Evolutionary conservation across 1,140 invertebrate species (phyloP), one percentile per base, ranked within the genome.

Genomic region (Saccostrea cuccullata): DNA sequence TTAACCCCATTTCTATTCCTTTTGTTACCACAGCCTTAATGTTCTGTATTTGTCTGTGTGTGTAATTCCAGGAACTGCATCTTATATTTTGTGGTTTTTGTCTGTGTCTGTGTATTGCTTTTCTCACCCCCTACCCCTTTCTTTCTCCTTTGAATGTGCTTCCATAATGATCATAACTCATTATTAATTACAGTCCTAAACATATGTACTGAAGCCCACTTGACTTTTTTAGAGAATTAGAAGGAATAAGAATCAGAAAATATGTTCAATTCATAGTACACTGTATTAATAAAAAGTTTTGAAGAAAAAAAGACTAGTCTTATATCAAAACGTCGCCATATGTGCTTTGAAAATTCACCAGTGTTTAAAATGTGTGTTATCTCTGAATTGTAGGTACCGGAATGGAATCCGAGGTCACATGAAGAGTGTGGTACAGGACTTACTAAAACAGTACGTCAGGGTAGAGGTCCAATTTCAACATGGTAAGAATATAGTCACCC

Each of bases 391-490:
- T 17, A 95, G 95, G 20, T 99, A 99, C 94, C 96, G 98, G 23
- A 99, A 98, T 93, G 99, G 99, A 30, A 99, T 99, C 83, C 96
- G 98, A 3, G 99, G 99, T 0, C 96, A 99, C 73, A 99, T 99
- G 98, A 99, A 99, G 96, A 97, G 97, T 0, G 98, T 99, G 2
- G 98, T 99, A 0, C 98, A 99, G 94, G 98, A 99, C 92, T 95
- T 99, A 8, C 95, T 99, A 11, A 96, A 97, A 77, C 97, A 98
- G 91, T 99, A 99, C 94, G 97, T 99, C 90, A 97, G 97, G 26
- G 98, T 99, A 0, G 99, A 99, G 94, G 97, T 97, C 85, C 98
- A 99, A 94, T 99, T 99, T 95, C 99, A 99, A 95, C 96, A 98
- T 84, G 98, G 97, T 96, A 90, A 95, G 95, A 91, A 30, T 17